Conservation (phyloP, 2,888 invertebrate genomes). For the Kryphioiulus occultus region DNA sequence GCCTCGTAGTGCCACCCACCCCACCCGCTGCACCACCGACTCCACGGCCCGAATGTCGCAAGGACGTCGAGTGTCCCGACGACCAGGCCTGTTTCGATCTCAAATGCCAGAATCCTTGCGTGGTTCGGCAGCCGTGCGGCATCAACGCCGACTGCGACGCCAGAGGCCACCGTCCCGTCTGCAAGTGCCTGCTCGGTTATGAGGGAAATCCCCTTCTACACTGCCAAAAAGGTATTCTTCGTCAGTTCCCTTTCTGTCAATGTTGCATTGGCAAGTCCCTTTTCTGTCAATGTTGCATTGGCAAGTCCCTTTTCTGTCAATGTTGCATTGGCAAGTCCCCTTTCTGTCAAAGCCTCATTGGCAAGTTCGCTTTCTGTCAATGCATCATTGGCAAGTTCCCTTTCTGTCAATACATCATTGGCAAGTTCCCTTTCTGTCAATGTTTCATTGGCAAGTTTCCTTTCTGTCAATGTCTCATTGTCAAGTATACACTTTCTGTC, state of each 20-base stretch:
- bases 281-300: background rate
- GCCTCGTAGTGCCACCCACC: conserved; percentile 42
- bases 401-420: background rate
- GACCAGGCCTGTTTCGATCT: conserved; percentile 84
- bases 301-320: background rate
- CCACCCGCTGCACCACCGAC: background rate
- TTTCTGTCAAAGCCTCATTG: background rate
- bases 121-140: conserved; percentile 76
- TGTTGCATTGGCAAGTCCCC: too few relatives aligned
- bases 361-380: background rate
- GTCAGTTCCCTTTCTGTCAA: background rate
- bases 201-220: conserved; percentile 56
- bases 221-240: conserved; percentile 55
- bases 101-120: conserved; percentile 86
- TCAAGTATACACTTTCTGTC: background rate
- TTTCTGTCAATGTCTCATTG: background rate
- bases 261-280: too few relatives aligned
- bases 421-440: background rate
- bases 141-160: conserved; percentile 88
- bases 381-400: too few relatives aligned
- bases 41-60: conserved; percentile 72
- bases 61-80: conserved; percentile 83
- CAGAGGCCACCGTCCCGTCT: conserved; percentile 81
- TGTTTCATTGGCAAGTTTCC: too few relatives aligned
- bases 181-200: conserved; percentile 71